A percentile compares a stretch with the other conserved stretches of the same genome.
phyloP scores from a whole-genome alignment of 2,888 invertebrate genomes.

The Nephrotoma appendiculata region DNA sequence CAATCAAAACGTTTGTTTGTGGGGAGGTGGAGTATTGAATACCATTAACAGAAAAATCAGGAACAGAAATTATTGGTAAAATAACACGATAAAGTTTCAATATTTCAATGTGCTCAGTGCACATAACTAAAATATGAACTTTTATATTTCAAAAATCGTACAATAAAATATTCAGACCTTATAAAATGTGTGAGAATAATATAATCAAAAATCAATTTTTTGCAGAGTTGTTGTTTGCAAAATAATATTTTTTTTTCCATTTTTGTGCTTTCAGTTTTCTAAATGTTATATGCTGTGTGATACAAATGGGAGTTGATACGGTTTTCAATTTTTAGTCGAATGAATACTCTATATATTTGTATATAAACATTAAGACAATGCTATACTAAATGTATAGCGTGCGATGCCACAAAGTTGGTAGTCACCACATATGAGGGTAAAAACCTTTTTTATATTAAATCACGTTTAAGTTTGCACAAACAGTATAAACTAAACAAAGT shows the following conservation, averaged over 20 bases:
- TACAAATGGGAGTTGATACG: not conserved
- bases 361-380: too few species aligned
- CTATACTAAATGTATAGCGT: too few species aligned
- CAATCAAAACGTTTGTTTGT: not conserved
- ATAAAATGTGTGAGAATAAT: not conserved
- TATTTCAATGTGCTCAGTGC: not conserved
- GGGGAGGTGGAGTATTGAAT: not conserved
- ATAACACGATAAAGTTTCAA: not conserved
- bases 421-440: too few species aligned
- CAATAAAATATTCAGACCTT: not conserved
- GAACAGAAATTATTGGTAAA: not conserved
- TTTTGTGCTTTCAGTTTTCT: too few species aligned
- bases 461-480: too few species aligned
- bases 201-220: not conserved
- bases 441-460: too few species aligned
- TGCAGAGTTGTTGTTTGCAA: not conserved
- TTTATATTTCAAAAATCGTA: too few species aligned
- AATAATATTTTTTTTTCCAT: too few species aligned
- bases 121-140: not conserved
- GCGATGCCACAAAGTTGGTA: too few species aligned
- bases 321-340: not conserved
- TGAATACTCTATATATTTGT: too few species aligned
- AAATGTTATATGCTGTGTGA: too few species aligned
- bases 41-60: not conserved
- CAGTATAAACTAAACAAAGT: too few species aligned